phyloP scores from a whole-genome alignment of 2,113 vertebrate genomes.

The Agapornis roseicollis region DNA sequence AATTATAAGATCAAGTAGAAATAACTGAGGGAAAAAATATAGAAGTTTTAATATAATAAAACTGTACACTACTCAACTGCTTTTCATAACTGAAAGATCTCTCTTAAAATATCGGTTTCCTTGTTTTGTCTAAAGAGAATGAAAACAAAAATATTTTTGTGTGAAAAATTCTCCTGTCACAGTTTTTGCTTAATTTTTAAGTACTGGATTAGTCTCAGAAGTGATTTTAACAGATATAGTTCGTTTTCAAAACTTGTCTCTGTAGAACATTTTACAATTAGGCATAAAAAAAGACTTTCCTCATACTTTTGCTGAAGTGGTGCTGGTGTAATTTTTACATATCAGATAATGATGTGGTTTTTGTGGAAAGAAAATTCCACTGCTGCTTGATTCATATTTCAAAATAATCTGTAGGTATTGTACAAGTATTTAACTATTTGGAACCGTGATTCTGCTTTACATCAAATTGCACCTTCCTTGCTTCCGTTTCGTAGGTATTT shows the following conservation, averaged over 20 bases:
- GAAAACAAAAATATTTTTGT: not conserved
- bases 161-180: not conserved
- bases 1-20: not conserved
- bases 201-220: not conserved
- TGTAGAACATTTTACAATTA: not conserved
- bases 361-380: not conserved
- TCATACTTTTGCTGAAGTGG: not conserved
- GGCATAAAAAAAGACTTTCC: not conserved
- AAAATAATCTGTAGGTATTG: not conserved
- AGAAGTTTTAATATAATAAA: not conserved
- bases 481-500: conserved; percentile 82
- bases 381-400: not conserved
- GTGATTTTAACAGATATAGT: not conserved
- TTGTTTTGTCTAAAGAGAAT: not conserved
- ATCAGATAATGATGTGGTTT: not conserved
- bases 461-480: not conserved
- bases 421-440: not conserved
- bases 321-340: not conserved
- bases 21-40: not conserved
- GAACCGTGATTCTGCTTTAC: not conserved
- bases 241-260: not conserved
- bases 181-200: not conserved
- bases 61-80: not conserved
- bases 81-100: not conserved
- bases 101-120: not conserved